Conservation (phyloP, 2,888 invertebrate genomes). For the Drepana falcataria region DNA sequence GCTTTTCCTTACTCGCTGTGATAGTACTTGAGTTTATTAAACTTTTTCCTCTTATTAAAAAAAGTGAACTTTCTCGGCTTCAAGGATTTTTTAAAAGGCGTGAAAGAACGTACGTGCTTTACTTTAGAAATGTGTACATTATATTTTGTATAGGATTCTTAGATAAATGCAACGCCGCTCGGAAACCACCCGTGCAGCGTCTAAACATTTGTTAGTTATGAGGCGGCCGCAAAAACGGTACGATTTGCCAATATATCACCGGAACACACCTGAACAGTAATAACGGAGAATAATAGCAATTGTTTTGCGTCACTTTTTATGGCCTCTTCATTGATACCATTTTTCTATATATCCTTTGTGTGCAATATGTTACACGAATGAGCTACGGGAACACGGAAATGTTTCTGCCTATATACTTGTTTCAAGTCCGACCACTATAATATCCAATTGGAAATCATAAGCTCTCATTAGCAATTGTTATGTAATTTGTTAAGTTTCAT, state of each 20-base stretch:
- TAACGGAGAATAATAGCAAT: slow-evolving; percentile 71
- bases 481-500: too few relatives aligned
- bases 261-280: slow-evolving; percentile 69
- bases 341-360: slow-evolving; percentile 17
- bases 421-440: background rate
- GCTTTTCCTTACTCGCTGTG: slow-evolving; percentile 14
- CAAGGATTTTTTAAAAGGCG: too few relatives aligned
- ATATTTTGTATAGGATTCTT: too few relatives aligned
- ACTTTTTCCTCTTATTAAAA: background rate
- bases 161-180: background rate
- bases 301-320: slow-evolving; percentile 67
- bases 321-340: slow-evolving; percentile 60
- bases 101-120: too few relatives aligned
- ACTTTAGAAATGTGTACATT: too few relatives aligned
- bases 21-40: background rate
- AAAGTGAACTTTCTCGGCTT: background rate
- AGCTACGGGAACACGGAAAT: too few relatives aligned
- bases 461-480: too few relatives aligned
- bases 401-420: too few relatives aligned
- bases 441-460: background rate
- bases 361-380: background rate
- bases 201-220: slow-evolving; percentile 40
- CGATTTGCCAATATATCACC: slow-evolving; percentile 64
- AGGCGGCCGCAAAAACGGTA: slow-evolving; percentile 52
- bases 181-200: slow-evolving; percentile 18